Base-by-base conservation (phyloP, 2,888 invertebrate species). In the Adineta ricciae region DNA sequence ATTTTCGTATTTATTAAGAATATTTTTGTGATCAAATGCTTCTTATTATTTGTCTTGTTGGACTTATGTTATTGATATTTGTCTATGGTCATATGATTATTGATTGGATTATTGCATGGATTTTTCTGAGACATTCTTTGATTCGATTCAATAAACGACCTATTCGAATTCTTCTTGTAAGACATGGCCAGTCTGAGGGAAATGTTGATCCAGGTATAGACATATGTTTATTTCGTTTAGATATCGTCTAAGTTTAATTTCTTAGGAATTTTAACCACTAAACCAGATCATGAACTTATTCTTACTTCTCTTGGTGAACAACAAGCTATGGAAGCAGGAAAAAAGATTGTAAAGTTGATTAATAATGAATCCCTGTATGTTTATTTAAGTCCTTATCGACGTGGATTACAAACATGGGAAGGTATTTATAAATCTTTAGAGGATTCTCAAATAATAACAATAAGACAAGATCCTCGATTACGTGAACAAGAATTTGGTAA, bases 401-500 rank as follows among this genome's bases (percentile, higher is more conserved):
- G 78, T 78, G 24, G 24, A 2, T 41, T 41, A 78, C 78, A 78
- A 78, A 78, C 78, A 16, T 64, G 64, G 64, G 16, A 16, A 19
- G 19, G 19, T 64, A 64, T 64, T 19, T 32, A 19, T 32, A 64
- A 64, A 64, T 1, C 78, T 5, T 78, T 78, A 41, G 38, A 38
- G 14, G 2, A 38, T 24, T n/a, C n/a, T 24, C 78, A 78, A 78
- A 78, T 78, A 24, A 24, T 78, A 38, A 78, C 5, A 24, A 41
- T 24, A 78, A 38, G 78, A 41, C 38, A 78, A 78, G 78, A 78
- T 41, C 78, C 78, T 41, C 78, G 78, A n/a, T 21, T 78, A 78
- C 78, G 78, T 78, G 78, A 78, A 41, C 78, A 78, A 78, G 78
- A 78, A 78, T 78, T 38, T 38, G 78, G 78, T n/a, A 78, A 78